phyloP scores from a whole-genome alignment of 2,797 vertebrate genomes.

The Cuniculus paca region DNA sequence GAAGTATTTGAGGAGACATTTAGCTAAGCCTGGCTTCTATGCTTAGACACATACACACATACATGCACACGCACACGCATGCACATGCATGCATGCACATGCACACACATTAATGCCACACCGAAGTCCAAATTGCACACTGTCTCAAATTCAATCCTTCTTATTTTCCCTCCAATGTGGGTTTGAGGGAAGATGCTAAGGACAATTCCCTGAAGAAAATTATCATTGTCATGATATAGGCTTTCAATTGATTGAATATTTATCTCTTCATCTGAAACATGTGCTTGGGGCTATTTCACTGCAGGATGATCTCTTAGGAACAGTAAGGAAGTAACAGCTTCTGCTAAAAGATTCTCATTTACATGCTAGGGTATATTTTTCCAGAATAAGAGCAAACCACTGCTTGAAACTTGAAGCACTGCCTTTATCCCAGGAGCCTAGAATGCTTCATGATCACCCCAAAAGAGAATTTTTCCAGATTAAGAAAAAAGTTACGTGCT shows the following conservation, averaged over 20 bases:
- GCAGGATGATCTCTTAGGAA: neutral
- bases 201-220: neutral
- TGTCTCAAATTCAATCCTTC: neutral
- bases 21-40: neutral
- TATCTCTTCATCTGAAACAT: neutral
- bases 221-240: neutral
- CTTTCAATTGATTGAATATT: neutral
- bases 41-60: neutral
- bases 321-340: neutral
- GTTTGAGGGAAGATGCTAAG: neutral
- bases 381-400: neutral
- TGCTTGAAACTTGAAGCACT: neutral
- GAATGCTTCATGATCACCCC: neutral
- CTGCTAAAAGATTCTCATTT: neutral
- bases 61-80: neutral
- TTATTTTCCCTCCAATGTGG: neutral
- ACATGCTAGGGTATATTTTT: no score
- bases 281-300: neutral
- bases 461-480: neutral
- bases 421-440: neutral
- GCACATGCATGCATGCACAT: neutral
- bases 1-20: neutral
- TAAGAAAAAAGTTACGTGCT: neutral
- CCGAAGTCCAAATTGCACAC: neutral
- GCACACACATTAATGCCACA: neutral